Base-by-base conservation (phyloP, 2,797 vertebrate genomes). In the Melopsittacus undulatus region DNA sequence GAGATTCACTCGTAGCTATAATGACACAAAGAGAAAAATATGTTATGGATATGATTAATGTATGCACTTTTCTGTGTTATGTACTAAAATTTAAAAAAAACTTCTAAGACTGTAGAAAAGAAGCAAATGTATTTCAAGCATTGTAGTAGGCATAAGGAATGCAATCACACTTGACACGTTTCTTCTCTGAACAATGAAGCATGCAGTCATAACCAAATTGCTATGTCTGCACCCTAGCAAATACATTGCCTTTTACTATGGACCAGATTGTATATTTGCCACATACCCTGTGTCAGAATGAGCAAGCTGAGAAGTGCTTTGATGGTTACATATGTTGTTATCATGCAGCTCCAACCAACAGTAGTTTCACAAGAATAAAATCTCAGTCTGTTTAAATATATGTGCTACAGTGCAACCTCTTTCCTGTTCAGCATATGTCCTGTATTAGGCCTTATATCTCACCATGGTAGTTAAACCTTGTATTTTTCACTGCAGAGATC, bases 191-290 rank as follows among this genome's bases (percentile, higher is more conserved):
- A 88, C 90, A 95, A 92, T 89, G 94, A 89, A 90, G 74, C 89
- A 64, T 89, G 72, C 72, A 95, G 78, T 92, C 75, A 69, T 83
- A 87, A 90, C 82, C 87, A 83, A 92, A 80, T 83, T 92, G 81
- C 90, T 92, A 48, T 46, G 52, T 87, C 85, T 93, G 74, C 92
- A 87, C 49, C 83, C 42, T 48, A 87, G 49, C 57, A 92, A 77
- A 90, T 75, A 52, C 81, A 61, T 26, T 92, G 84, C 54, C 57
- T 94, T 91, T 95, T 87, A 79, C 66, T 85, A 10, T 74, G 75
- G 87, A 85, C 94, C 95, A 95, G 89, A 96, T 91, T 96, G 90
- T 67, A 78, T 90, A 85, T 83, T 94, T 94, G 77, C 93, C 91
- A 95, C 90, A 81, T 90, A 87, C 34, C 30, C 84, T 38, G 8